Evolutionary conservation across 2,888 invertebrate species (phyloP).

Genomic region (Cenopis cana): DNA sequence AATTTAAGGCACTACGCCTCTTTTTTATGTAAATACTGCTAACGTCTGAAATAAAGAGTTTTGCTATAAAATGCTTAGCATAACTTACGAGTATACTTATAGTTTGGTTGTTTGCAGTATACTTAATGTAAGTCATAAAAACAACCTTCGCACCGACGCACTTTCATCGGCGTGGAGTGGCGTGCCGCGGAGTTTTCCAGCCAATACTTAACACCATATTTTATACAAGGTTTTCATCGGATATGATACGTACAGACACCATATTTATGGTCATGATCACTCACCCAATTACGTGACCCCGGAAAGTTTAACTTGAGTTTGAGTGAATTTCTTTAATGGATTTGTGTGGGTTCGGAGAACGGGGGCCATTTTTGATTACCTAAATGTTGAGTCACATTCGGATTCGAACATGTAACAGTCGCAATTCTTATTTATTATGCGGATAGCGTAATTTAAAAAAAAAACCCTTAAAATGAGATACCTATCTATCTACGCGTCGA

Average conservation of each 20-base stretch:
- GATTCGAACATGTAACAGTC: too few species aligned
- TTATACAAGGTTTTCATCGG: not conserved
- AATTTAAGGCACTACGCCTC: not conserved
- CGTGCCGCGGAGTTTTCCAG: conserved; percentile 18
- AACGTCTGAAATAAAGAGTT: not conserved
- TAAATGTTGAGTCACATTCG: not conserved
- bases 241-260: not conserved
- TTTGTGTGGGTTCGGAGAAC: not conserved
- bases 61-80: not conserved
- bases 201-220: conserved; percentile 16
- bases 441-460: not conserved
- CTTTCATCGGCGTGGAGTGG: conserved; percentile 17
- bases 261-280: not conserved
- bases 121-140: conserved; percentile 15
- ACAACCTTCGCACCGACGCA: conserved; percentile 26
- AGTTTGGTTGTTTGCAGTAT: conserved; percentile 13
- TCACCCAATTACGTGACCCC: not conserved
- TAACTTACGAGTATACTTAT: not conserved
- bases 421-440: too few species aligned
- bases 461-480: not conserved
- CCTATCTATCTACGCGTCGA: not conserved
- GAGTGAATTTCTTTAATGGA: not conserved
- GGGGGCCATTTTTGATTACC: not conserved
- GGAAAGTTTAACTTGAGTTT: not conserved
- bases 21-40: not conserved